These are phyloP conservation scores for Entelurus aequoreus DNA, from an alignment of 2,113 vertebrate species.

Conservation along the genomic window DNA sequence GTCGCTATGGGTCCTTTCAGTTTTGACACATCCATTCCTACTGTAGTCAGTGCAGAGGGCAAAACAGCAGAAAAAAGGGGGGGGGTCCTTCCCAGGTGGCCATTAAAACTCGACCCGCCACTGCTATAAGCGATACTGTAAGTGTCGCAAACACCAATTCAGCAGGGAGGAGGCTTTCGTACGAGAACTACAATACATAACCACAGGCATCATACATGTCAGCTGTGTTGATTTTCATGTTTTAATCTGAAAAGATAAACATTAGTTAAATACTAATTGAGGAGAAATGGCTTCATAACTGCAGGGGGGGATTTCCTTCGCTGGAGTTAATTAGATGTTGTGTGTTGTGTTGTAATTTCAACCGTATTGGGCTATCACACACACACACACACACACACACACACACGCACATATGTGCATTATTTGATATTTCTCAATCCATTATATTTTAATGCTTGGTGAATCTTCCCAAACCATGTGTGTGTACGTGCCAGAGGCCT, in stretches of 20 bases:
- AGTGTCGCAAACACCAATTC: too few relatives aligned
- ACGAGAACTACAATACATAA: neutral
- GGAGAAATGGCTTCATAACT: neutral
- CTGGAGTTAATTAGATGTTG: neutral
- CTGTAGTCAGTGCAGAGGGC: too few relatives aligned
- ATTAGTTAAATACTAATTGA: neutral
- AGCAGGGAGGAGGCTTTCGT: too few relatives aligned
- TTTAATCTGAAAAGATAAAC: neutral
- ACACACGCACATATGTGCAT: neutral
- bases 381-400: neutral
- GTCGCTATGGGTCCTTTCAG: too few relatives aligned
- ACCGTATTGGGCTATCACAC: neutral
- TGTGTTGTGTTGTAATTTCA: conserved; percentile 19
- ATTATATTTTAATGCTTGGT: conserved; percentile 48
- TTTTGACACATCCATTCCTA: too few relatives aligned
- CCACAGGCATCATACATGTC: neutral
- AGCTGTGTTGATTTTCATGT: neutral
- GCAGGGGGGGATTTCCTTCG: neutral
- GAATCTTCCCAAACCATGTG: conserved; percentile 43
- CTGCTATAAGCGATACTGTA: too few relatives aligned
- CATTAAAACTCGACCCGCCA: too few relatives aligned
- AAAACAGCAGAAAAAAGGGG: too few relatives aligned
- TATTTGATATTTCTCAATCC: conserved; percentile 26
- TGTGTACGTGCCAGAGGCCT: conserved; percentile 39
- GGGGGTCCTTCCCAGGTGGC: too few relatives aligned